Evolutionary conservation across 2,888 invertebrate species (phyloP).

Genomic region (Xylota segnis): DNA sequence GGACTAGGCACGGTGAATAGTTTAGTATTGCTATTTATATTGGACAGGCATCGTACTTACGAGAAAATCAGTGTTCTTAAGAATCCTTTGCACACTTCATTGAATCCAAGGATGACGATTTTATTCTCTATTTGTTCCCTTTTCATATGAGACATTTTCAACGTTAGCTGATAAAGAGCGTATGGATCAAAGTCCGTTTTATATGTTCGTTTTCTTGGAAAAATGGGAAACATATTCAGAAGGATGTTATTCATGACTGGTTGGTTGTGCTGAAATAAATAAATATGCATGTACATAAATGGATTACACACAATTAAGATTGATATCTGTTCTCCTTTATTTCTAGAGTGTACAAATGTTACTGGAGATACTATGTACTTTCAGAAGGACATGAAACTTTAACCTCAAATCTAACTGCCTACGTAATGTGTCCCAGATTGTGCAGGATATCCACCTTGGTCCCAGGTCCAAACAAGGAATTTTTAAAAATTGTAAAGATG

Average conservation of each 20-base stretch:
- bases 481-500: too few species aligned
- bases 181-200: background rate
- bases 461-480: too few species aligned
- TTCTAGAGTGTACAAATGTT: too few species aligned
- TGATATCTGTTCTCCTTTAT: too few species aligned
- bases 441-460: too few species aligned
- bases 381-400: too few species aligned
- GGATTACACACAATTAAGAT: background rate
- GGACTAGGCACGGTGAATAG: background rate
- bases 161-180: slow-evolving; percentile 52
- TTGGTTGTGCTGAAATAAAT: slow-evolving; percentile 18
- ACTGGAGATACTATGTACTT: too few species aligned
- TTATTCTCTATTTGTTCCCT: slow-evolving; percentile 41
- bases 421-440: too few species aligned
- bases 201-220: slow-evolving; percentile 27
- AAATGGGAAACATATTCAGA: slow-evolving; percentile 56
- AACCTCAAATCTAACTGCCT: too few species aligned
- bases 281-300: too few species aligned
- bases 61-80: slow-evolving; percentile 79
- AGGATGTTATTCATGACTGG: slow-evolving; percentile 53
- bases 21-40: background rate
- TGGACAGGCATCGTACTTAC: slow-evolving; percentile 16
- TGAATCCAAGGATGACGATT: slow-evolving; percentile 79
- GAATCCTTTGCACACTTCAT: slow-evolving; percentile 79
- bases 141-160: slow-evolving; percentile 13